These are phyloP conservation scores for Psophia crepitans DNA, from an alignment of 2,113 vertebrate genomes.

Conservation along the genomic window DNA sequence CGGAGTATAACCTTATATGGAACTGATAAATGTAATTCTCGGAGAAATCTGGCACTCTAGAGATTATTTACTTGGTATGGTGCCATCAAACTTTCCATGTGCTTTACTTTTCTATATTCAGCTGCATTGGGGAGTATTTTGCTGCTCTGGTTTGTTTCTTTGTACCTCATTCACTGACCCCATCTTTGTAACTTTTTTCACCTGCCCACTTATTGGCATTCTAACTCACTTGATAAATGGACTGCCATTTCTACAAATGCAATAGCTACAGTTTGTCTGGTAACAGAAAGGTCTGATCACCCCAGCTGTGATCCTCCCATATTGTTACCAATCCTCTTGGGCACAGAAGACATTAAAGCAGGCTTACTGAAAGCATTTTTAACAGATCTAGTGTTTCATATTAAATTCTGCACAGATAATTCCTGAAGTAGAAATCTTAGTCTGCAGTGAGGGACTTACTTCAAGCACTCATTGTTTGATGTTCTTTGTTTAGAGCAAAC, in stretches of 20 bases:
- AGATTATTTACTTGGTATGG: background rate
- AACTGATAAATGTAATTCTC: background rate
- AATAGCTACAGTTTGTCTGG: conserved; percentile 18
- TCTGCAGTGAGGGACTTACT: background rate
- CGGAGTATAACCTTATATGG: background rate
- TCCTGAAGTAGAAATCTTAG: background rate
- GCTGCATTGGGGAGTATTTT: background rate
- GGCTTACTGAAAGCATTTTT: background rate
- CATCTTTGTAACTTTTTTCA: conserved; percentile 40
- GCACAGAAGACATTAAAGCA: background rate
- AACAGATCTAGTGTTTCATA: background rate
- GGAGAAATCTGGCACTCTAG: background rate
- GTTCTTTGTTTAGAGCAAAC: background rate
- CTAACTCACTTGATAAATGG: conserved; percentile 67
- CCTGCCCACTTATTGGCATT: conserved; percentile 38
- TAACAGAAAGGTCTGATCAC: conserved; percentile 32
- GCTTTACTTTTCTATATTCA: background rate
- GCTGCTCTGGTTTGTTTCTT: background rate
- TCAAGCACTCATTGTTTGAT: background rate
- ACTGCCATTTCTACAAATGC: conserved; percentile 60
- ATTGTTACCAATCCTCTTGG: background rate
- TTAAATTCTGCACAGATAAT: background rate
- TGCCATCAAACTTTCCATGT: background rate
- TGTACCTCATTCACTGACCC: conserved; percentile 16
- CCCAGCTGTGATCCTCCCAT: background rate